These are phyloP conservation scores for Apis florea DNA, from an alignment of 1,140 invertebrate species.

Conservation along the genomic window DNA sequence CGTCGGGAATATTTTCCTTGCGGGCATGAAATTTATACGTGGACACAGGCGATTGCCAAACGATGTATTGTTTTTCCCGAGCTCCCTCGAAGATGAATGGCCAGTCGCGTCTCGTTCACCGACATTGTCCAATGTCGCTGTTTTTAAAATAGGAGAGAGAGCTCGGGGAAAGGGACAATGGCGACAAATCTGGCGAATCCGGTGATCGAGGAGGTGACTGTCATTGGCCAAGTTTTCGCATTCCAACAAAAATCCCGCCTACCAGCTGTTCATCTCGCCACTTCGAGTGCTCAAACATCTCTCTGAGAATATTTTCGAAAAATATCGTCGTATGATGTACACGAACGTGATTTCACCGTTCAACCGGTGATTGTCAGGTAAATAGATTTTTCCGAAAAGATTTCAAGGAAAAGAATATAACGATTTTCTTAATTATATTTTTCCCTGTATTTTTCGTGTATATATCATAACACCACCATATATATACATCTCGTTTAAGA, in stretches of 20 bases:
- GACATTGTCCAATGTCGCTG: not conserved
- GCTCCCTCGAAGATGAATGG: constrained; percentile 8
- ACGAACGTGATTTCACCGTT: no score
- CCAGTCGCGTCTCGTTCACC: not conserved
- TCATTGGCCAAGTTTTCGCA: not conserved
- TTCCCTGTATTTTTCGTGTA: no score
- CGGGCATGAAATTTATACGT: constrained; percentile 14
- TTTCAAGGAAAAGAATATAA: no score
- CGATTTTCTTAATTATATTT: no score
- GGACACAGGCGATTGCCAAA: constrained; percentile 8
- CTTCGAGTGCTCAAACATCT: no score
- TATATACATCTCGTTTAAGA: no score
- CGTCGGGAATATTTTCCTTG: not conserved
- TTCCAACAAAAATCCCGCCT: not conserved
- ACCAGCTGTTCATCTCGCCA: no score
- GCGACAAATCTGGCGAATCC: not conserved
- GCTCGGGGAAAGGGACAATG: not conserved
- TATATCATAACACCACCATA: no score
- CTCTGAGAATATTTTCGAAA: not conserved
- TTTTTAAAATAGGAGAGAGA: constrained; percentile 17
- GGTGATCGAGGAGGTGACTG: not conserved
- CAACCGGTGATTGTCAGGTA: no score
- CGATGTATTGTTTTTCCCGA: constrained; percentile 5
- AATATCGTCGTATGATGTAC: no score
- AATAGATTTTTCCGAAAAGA: no score